Percentiles rank a stretch among this genome's conserved stretches.
Conservation (phyloP, 2,888 invertebrate species). For the Rhingia rostrata region DNA sequence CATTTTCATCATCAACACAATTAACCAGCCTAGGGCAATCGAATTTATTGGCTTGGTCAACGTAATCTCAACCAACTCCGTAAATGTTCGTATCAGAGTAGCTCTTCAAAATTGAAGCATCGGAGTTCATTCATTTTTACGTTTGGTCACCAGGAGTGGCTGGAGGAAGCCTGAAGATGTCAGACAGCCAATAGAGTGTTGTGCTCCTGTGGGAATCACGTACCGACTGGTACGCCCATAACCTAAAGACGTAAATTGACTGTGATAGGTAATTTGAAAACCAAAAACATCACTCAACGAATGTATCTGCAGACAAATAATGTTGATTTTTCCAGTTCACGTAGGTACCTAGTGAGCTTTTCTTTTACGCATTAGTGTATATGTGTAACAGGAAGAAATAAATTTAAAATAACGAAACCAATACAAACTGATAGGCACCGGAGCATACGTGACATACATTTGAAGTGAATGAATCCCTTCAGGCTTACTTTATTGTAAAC, state of each 20-base stretch:
- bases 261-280: too few species aligned
- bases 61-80: slow-evolving; percentile 37
- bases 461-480: slow-evolving; percentile 18
- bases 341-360: too few species aligned
- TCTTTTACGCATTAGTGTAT: too few species aligned
- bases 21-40: slow-evolving; percentile 50
- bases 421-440: slow-evolving; percentile 34
- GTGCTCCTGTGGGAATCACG: background rate
- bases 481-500: too few species aligned
- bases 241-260: too few species aligned
- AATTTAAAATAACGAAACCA: slow-evolving; percentile 48
- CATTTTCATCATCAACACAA: slow-evolving; percentile 52
- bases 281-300: too few species aligned
- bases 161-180: slow-evolving; percentile 16
- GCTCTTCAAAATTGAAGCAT: slow-evolving; percentile 3
- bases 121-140: slow-evolving; percentile 8
- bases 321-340: too few species aligned
- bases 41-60: slow-evolving; percentile 53
- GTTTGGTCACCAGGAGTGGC: slow-evolving; percentile 11
- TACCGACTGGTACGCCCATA: too few species aligned
- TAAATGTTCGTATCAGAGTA: slow-evolving; percentile 11
- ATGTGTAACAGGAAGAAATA: background rate
- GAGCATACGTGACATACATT: slow-evolving; percentile 42
- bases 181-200: background rate
- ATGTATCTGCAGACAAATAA: too few species aligned